phyloP scores from a whole-genome alignment of 2,113 vertebrate species.

The Neogale vison region DNA sequence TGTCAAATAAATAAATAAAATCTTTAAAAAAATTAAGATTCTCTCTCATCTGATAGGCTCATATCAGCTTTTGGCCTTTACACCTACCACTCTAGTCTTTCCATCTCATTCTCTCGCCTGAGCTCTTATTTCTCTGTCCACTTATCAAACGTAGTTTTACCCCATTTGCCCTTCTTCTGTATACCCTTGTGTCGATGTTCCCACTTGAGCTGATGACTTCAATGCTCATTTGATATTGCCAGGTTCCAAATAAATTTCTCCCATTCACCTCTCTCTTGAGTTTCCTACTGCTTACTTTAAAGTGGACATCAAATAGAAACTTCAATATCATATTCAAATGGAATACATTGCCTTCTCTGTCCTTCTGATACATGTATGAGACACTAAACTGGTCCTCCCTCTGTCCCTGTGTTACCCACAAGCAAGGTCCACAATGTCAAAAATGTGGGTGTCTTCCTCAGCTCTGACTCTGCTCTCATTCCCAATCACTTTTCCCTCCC shows the following conservation, averaged over 20 bases:
- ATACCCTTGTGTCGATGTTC: background rate
- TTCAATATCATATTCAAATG: background rate
- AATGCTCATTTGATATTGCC: background rate
- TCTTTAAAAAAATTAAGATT: too few relatives aligned
- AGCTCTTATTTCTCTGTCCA: background rate
- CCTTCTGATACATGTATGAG: background rate
- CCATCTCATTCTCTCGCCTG: background rate
- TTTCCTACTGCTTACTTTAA: background rate
- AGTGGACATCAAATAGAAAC: background rate
- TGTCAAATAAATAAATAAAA: too few relatives aligned
- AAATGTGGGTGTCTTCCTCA: background rate
- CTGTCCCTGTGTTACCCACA: background rate
- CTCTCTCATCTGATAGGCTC: rapidly evolving
- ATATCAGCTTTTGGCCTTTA: background rate
- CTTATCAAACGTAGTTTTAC: background rate
- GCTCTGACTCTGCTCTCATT: background rate
- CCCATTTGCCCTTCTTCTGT: background rate
- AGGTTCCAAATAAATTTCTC: background rate
- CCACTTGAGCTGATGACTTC: background rate
- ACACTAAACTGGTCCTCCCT: background rate
- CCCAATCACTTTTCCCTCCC: rapidly evolving
- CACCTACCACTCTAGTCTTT: background rate
- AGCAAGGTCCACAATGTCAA: background rate
- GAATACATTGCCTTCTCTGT: background rate
- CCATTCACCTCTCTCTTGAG: background rate